Percentiles rank a stretch among this genome's conserved stretches.
phyloP scores from a whole-genome alignment of 2,888 invertebrate genomes.

The Amiota minor region DNA sequence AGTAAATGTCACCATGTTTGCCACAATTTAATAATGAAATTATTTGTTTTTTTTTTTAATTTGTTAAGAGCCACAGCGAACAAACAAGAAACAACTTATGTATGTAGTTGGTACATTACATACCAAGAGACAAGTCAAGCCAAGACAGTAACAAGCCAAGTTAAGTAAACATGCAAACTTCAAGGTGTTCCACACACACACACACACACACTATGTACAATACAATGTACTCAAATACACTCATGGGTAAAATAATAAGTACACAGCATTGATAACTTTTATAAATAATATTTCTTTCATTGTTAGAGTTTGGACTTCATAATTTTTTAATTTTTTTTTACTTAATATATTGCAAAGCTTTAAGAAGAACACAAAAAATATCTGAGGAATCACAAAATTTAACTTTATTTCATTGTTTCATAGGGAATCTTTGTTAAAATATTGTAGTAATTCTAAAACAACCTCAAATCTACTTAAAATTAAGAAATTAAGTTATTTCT shows the following conservation, averaged over 20 bases:
- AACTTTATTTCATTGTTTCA: no score
- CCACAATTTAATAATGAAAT: conserved; percentile 7
- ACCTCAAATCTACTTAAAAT: no score
- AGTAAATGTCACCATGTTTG: conserved; percentile 60
- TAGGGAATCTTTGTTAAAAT: no score
- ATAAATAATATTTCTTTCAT: no score
- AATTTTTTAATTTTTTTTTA: no score
- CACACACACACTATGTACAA: conserved; percentile 28
- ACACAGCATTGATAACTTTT: no score
- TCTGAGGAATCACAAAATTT: no score
- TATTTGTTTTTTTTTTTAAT: neutral
- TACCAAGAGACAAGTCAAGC: conserved; percentile 4
- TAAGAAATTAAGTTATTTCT: no score
- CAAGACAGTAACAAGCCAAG: conserved; percentile 9
- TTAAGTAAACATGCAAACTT: conserved; percentile 21
- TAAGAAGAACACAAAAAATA: no score
- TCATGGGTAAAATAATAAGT: conserved; percentile 5
- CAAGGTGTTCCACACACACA: conserved; percentile 38
- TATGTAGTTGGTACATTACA: neutral
- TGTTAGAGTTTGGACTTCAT: no score
- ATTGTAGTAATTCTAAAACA: no score
- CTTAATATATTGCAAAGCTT: no score
- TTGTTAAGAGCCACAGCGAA: conserved; percentile 1
- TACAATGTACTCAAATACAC: neutral
- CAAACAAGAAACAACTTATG: neutral